Conservation (phyloP, 2,113 vertebrate genomes). For the Pluvialis apricaria region DNA sequence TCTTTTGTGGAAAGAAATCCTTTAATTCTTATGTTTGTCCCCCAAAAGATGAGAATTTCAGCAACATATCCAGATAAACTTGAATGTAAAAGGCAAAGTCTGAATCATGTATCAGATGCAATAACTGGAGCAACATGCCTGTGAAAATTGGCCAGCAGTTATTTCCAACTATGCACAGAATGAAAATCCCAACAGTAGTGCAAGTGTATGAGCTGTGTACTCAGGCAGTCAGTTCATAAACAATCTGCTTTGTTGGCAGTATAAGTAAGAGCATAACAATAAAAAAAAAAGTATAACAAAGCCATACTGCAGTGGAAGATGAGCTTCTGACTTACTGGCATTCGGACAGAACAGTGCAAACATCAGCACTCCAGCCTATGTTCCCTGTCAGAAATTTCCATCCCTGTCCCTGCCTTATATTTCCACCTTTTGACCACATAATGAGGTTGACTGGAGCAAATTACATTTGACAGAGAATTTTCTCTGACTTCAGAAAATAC, state of each 20-base stretch:
- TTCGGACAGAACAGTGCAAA: not conserved
- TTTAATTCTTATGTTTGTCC: not conserved
- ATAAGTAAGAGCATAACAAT: not conserved
- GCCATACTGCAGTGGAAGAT: not conserved
- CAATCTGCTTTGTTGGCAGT: conserved; percentile 9
- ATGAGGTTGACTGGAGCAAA: conserved; percentile 33
- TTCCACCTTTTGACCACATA: conserved; percentile 28
- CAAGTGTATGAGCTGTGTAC: not conserved
- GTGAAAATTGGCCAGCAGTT: not conserved
- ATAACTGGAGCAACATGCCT: not conserved
- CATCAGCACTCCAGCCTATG: not conserved
- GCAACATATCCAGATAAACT: not conserved
- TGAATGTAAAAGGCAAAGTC: not conserved
- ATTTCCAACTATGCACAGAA: not conserved
- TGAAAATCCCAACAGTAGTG: not conserved
- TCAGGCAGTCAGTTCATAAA: not conserved
- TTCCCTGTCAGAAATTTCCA: not conserved
- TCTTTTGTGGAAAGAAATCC: not conserved
- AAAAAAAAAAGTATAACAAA: not conserved
- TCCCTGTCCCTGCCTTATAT: not conserved
- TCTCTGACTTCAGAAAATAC: conserved; percentile 23
- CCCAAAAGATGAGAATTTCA: not conserved
- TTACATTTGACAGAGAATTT: conserved; percentile 5
- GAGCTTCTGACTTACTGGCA: not conserved
- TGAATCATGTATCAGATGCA: not conserved